phyloP scores from a whole-genome alignment of 2,888 invertebrate genomes.

The Anarsia innoxiella region DNA sequence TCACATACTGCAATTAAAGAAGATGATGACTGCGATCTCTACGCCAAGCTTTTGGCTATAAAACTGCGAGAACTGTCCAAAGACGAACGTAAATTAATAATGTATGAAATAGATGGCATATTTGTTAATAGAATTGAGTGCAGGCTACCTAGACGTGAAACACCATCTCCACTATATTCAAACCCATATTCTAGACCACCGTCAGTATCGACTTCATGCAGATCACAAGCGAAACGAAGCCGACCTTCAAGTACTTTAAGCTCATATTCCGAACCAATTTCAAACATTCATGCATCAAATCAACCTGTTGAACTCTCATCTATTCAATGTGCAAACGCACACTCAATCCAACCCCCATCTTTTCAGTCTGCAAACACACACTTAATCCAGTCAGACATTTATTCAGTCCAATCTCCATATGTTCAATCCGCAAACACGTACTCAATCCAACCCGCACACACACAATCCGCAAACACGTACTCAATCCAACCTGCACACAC shows the following conservation, averaged over 20 bases:
- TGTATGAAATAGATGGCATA: slow-evolving; percentile 18
- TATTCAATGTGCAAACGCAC: slow-evolving; percentile 2
- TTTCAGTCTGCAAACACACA: too few relatives aligned
- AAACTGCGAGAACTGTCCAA: slow-evolving; percentile 19
- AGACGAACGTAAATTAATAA: slow-evolving; percentile 18
- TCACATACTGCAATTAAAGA: slow-evolving; percentile 7
- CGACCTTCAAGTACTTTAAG: slow-evolving; percentile 19
- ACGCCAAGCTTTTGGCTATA: slow-evolving; percentile 17
- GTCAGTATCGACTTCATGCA: neutral
- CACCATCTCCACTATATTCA: too few relatives aligned
- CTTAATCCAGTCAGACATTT: too few relatives aligned
- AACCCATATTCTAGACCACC: slow-evolving; percentile 2
- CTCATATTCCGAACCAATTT: slow-evolving; percentile 19
- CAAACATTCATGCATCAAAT: slow-evolving; percentile 14
- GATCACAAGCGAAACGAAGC: slow-evolving; percentile 6
- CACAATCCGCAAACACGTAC: too few relatives aligned
- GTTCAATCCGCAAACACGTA: too few relatives aligned
- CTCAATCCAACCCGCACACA: too few relatives aligned
- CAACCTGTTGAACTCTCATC: slow-evolving; percentile 13
- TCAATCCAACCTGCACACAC: too few relatives aligned
- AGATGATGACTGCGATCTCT: slow-evolving; percentile 16
- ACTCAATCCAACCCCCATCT: slow-evolving; percentile 1
- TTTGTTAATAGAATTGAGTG: slow-evolving; percentile 15
- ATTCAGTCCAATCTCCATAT: too few relatives aligned
- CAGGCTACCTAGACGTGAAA: too few relatives aligned